phyloP scores from a whole-genome alignment of 2,888 invertebrate genomes.

The Drosophila rubida region DNA sequence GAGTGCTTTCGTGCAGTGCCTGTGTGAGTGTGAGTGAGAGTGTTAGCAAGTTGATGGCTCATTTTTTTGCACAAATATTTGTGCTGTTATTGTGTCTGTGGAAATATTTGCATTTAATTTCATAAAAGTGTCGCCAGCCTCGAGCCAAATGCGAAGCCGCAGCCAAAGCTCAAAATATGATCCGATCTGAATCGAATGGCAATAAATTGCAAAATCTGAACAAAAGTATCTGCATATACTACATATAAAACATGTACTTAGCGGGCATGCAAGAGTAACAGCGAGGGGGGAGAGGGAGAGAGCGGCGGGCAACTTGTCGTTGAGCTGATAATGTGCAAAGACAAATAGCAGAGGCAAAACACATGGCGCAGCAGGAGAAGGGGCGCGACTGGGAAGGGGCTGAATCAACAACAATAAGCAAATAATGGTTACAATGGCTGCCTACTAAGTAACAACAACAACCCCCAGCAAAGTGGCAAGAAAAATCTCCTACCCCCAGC shows the following conservation, averaged over 20 bases:
- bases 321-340: conserved; percentile 62
- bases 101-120: conserved; percentile 72
- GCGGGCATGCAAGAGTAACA: background rate
- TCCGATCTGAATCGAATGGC: conserved; percentile 20
- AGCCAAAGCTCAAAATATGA: conserved; percentile 15
- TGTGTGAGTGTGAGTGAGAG: conserved; percentile 17
- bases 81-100: conserved; percentile 35
- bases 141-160: background rate
- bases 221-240: conserved; percentile 10
- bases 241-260: conserved; percentile 35
- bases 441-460: conserved; percentile 53
- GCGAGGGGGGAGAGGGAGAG: background rate
- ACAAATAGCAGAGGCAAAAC: conserved; percentile 58
- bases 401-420: conserved; percentile 71
- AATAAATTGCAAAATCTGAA: conserved; percentile 38
- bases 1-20: conserved; percentile 52
- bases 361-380: conserved; percentile 28
- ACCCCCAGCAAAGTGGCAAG: conserved; percentile 8
- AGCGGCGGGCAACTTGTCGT: conserved; percentile 36
- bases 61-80: conserved; percentile 70
- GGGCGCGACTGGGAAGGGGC: conserved; percentile 12
- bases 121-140: conserved; percentile 41
- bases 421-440: conserved; percentile 63
- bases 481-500: conserved; percentile 13
- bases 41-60: conserved; percentile 30